Base-by-base conservation (phyloP, 2,888 invertebrate species). In the Leptopilina drosophilae region DNA sequence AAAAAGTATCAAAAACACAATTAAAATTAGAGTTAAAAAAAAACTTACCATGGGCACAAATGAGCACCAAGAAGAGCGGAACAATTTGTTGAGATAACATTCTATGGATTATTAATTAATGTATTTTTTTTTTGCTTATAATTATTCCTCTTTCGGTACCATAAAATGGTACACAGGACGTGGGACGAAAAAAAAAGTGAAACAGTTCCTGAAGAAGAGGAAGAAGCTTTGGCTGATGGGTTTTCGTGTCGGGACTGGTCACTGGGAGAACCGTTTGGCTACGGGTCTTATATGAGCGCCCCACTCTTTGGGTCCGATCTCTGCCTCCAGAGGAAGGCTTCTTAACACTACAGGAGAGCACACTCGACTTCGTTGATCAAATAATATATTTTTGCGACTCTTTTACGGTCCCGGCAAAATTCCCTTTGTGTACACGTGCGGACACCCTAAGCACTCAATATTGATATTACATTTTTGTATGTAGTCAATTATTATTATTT, bases 231-330 rank as follows among this genome's bases (percentile, higher is more conserved):
- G 87, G 88, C 87, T 88, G 91, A 90, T 90, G 90, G 89, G 91
- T 91, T 91, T 90, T 91, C 90, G 91, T 90, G 89, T 90, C 88
- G 89, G 88, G 90, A 91, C 91, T 91, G 91, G 87, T 90, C 90
- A 91, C 90, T 91, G 90, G 89, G 89, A 90, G 91, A 91, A 90
- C 89, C 89, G 88, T 89, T 91, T 90, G 90, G 87, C 85, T 90
- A 89, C 88, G 87, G 89, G 90, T 90, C 90, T 91, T 91, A 91
- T 91, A 91, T 90, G 90, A 90, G 87, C 90, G 88, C 91, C 91
- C 91, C 91, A 90, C 91, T 90, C 90, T 89, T 82, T 84, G 80
- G 82, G 81, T 82, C 85, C 86, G 84, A 88, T 87, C 87, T 87
- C 86, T 85, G 82, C 83, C 83, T 82, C 87, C 86, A 87, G 87